These are phyloP conservation scores for Nothoprocta pentlandii DNA, from an alignment of 2,113 vertebrate species.

Conservation along the genomic window DNA sequence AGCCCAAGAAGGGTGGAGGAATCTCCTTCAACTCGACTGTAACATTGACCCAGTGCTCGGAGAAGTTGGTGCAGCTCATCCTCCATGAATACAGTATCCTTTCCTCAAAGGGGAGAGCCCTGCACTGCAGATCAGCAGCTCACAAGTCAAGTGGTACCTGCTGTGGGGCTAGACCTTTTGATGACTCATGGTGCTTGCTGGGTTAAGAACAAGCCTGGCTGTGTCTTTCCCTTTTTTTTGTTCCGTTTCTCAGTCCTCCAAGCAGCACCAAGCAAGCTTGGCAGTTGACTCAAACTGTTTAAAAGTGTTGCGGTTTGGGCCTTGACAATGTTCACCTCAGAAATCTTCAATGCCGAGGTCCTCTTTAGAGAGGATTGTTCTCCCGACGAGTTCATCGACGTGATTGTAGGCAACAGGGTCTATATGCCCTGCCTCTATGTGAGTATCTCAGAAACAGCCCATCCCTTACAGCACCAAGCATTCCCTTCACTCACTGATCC, in stretches of 20 bases:
- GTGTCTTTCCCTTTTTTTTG: not conserved
- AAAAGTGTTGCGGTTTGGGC: not conserved
- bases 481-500: not conserved
- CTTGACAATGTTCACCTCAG: constrained; percentile 84
- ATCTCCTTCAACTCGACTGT: constrained; percentile 98
- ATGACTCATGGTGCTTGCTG: not conserved
- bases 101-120: not conserved
- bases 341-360: constrained; percentile 99
- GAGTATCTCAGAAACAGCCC: constrained; percentile 55
- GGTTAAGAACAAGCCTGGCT: not conserved
- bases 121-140: not conserved
- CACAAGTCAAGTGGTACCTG: not conserved
- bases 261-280: not conserved
- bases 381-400: constrained; percentile 96
- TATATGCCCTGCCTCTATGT: constrained; percentile 99
- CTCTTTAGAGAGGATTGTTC: constrained; percentile 96
- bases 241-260: not conserved
- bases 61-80: constrained; percentile 97
- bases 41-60: constrained; percentile 93
- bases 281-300: rapidly evolving
- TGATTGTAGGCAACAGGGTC: constrained; percentile 97
- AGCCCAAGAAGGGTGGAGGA: constrained; percentile 98
- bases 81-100: constrained; percentile 99
- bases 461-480: not conserved
- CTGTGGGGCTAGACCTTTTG: not conserved